These are phyloP conservation scores for Taurulus bubalis DNA, from an alignment of 2,113 vertebrate species.

Conservation along the genomic window DNA sequence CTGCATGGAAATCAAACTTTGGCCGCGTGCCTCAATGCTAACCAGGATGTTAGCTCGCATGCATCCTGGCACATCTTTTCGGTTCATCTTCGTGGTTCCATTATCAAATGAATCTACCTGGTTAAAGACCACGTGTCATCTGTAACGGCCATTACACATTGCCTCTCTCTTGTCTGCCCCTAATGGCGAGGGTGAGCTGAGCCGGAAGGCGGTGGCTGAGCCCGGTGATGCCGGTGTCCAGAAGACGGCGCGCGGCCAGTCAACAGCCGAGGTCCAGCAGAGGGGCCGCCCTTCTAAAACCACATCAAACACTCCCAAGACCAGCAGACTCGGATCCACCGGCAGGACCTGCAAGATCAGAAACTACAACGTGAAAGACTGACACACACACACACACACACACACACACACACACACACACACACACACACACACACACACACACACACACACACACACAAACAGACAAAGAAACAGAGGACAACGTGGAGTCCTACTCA, in stretches of 20 bases:
- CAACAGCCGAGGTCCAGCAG: slow-evolving; percentile 49
- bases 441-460: no score
- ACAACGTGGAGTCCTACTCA: not conserved
- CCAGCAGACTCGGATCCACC: slow-evolving; percentile 15
- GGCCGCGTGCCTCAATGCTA: not conserved
- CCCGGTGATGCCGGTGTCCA: slow-evolving; percentile 19
- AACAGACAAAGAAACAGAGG: not conserved
- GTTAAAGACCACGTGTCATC: not conserved
- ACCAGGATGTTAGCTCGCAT: not conserved
- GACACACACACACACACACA: slow-evolving; percentile 10
- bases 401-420: no score
- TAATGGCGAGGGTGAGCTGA: slow-evolving; percentile 29
- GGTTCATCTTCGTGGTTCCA: not conserved
- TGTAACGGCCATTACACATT: not conserved
- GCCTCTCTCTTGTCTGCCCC: slow-evolving; percentile 19
- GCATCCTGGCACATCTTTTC: not conserved
- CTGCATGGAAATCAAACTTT: not conserved
- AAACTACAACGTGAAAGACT: slow-evolving; percentile 92
- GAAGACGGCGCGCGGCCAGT: slow-evolving; percentile 32
- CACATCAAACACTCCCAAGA: slow-evolving; percentile 7
- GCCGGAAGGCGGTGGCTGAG: slow-evolving; percentile 23
- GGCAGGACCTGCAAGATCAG: slow-evolving; percentile 78
- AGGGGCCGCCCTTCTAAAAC: slow-evolving; percentile 67
- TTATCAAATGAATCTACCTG: not conserved
- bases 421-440: not conserved